Evolutionary conservation across 2,888 invertebrate species (phyloP).

Genomic region (Adelognathus sp.): DNA sequence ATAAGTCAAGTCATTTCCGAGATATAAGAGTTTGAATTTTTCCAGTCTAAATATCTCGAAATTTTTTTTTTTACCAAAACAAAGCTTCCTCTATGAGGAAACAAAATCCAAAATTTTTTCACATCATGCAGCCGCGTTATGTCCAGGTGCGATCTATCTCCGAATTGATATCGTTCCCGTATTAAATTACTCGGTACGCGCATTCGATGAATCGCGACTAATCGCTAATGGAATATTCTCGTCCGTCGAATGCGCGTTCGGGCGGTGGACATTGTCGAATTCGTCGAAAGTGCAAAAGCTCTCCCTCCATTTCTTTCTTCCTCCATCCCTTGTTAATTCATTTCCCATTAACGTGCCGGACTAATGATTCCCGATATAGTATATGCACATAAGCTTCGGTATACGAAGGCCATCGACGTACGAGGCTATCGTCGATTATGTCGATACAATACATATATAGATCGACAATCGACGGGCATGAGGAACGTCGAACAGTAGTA

Average conservation of each 20-base stretch:
- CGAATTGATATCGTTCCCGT: conserved; percentile 51
- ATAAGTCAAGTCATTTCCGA: too few relatives aligned
- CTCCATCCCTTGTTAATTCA: conserved; percentile 73
- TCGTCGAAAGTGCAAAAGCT: conserved; percentile 70
- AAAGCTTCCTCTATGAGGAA: too few relatives aligned
- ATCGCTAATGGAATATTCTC: conserved; percentile 78
- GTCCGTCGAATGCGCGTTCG: conserved; percentile 61
- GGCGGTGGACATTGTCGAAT: conserved; percentile 68
- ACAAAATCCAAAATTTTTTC: too few relatives aligned
- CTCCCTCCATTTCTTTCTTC: too few relatives aligned
- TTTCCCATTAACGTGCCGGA: conserved; percentile 69
- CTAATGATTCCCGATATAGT: conserved; percentile 67
- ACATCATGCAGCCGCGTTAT: neutral
- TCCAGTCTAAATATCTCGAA: too few relatives aligned
- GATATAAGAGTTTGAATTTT: too few relatives aligned
- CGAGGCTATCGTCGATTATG: conserved; percentile 48
- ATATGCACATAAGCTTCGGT: conserved; percentile 9
- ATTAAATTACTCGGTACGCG: conserved; percentile 67
- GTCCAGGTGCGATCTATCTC: neutral
- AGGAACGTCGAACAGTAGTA: conserved; percentile 13
- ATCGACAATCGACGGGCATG: conserved; percentile 5
- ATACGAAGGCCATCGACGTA: conserved; percentile 31
- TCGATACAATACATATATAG: conserved; percentile 25
- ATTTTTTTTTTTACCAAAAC: too few relatives aligned
- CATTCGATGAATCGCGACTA: conserved; percentile 65